Percentiles rank a stretch among this genome's conserved stretches.
Conservation (phyloP, 1,140 invertebrate species). For the Drosophila mojavensis region DNA sequence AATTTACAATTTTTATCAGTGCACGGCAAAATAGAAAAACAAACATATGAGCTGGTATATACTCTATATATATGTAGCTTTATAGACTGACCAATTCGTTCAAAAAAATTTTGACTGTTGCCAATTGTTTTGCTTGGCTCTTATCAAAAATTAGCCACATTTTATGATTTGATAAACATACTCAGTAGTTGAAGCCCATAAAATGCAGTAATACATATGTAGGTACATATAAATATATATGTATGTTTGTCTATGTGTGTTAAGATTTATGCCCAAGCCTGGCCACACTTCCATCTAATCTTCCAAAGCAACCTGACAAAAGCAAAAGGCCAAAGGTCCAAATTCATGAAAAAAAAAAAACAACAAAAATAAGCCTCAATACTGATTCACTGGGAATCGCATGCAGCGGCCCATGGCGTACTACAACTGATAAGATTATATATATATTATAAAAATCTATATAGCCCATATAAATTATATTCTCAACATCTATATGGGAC, state of each 20-base stretch:
- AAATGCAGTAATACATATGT: constrained; percentile 18
- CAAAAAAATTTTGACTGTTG: constrained; percentile 44
- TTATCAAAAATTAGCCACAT: constrained; percentile 36
- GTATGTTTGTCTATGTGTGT: constrained; percentile 7
- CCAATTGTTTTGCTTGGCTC: constrained; percentile 38
- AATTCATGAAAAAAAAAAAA: too few species aligned
- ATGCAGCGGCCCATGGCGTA: constrained; percentile 14
- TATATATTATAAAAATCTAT: constrained; percentile 30
- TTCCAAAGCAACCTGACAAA: constrained; percentile 17
- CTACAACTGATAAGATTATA: constrained; percentile 29
- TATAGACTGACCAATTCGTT: neutral
- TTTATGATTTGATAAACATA: constrained; percentile 47
- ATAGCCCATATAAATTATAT: neutral
- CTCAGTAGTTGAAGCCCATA: constrained; percentile 33
- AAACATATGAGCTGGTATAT: neutral
- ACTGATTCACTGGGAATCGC: constrained; percentile 5
- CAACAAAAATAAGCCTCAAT: neutral
- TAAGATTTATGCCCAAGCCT: constrained; percentile 30
- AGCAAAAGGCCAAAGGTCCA: constrained; percentile 33
- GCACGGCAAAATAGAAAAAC: neutral
- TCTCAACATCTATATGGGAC: neutral
- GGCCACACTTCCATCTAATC: constrained; percentile 39
- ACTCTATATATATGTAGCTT: neutral
- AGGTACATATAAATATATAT: neutral
- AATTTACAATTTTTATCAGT: constrained; percentile 25